Evolutionary conservation across 64 coral and sea anemone genomes (phyloP).

Genomic region (Dendronephthya gigantea): DNA sequence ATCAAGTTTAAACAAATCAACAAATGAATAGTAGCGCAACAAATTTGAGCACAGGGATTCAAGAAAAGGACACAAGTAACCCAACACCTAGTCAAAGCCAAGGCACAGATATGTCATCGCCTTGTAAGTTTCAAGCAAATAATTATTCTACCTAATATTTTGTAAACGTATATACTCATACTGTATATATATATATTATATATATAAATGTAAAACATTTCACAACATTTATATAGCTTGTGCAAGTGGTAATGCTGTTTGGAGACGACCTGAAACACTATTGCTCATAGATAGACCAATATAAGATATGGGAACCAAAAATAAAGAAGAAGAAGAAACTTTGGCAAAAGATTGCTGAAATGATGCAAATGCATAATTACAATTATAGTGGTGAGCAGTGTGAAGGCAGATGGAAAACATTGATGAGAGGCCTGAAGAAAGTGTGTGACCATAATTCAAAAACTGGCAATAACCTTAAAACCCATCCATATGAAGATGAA

Average conservation of each 20-base stretch:
- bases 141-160: too few species aligned
- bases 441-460: not conserved
- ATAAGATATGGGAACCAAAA: not conserved
- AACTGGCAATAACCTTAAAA: not conserved
- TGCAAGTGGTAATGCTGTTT: not conserved
- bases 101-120: too few species aligned
- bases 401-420: constrained; percentile 9
- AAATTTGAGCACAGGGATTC: too few species aligned
- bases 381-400: not conserved
- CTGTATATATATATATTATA: too few species aligned
- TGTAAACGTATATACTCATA: not conserved
- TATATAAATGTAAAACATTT: too few species aligned
- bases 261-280: constrained; percentile 8
- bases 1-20: too few species aligned
- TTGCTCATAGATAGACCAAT: not conserved
- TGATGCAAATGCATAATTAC: not conserved
- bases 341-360: not conserved
- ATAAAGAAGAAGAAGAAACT: not conserved
- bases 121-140: too few species aligned
- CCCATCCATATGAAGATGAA: not conserved
- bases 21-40: too few species aligned
- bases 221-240: too few species aligned
- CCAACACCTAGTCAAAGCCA: too few species aligned
- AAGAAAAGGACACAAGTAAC: too few species aligned
- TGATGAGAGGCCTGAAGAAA: not conserved